These are phyloP conservation scores for Apamea anceps DNA, from an alignment of 2,888 invertebrate genomes.

Conservation along the genomic window DNA sequence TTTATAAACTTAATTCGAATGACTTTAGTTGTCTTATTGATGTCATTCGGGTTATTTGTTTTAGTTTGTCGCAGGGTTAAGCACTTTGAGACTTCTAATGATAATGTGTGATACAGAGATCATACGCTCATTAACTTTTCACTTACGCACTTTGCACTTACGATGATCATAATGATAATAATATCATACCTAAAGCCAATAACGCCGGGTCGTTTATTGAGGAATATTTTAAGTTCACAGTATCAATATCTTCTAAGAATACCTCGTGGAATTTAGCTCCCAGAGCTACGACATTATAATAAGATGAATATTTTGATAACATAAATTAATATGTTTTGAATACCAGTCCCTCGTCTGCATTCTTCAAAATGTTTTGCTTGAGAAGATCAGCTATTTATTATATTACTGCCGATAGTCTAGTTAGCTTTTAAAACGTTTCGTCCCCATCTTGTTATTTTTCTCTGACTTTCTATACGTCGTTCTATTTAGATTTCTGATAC, in stretches of 20 bases:
- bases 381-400: constrained; percentile 2
- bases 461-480: background rate
- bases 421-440: constrained; percentile 9
- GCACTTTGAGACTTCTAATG: background rate
- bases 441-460: background rate
- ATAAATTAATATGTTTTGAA: constrained; percentile 50
- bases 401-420: constrained; percentile 1
- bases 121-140: background rate
- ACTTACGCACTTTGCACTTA: background rate
- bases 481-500: background rate
- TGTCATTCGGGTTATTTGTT: constrained; percentile 22
- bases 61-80: background rate
- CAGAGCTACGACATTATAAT: constrained; percentile 35
- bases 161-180: background rate
- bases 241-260: constrained; percentile 37
- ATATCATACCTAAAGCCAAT: constrained; percentile 1
- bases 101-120: background rate
- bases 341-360: constrained; percentile 40
- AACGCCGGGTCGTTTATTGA: constrained; percentile 7
- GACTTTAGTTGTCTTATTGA: constrained; percentile 36
- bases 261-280: constrained; percentile 47
- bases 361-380: constrained; percentile 23
- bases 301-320: constrained; percentile 46
- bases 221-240: constrained; percentile 30
- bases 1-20: constrained; percentile 52